Evolutionary conservation across 1,140 invertebrate genomes (phyloP), one percentile per base, ranked within the genome.

Genomic region (Hyposmocoma kahamanoa): DNA sequence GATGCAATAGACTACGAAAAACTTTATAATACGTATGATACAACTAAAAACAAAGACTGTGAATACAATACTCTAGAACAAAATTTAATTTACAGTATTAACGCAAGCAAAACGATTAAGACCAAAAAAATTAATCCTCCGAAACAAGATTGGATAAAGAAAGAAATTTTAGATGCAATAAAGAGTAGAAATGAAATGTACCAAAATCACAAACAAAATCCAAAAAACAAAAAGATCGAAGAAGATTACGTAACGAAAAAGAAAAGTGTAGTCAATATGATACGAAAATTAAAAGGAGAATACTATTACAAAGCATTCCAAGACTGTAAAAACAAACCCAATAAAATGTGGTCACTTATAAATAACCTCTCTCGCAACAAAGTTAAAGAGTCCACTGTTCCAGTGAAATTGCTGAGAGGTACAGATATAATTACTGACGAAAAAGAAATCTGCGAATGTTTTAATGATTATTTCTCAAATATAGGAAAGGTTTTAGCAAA

Each of bases 81-180:
- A 19, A 39, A 39, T 2, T 39, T 18, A 5, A 39, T 39, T 19
- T 9, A 19, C 5, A 3, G 5, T 18, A 42, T 52, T 1, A 10
- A 21, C 1, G 43, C 34, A 20, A 15, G 43, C 34, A 55, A 20
- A 32, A 42, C 38, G 3, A 21, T 10, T 15, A 61, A 49, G 49
- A 20, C 6, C 6, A 53, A 49, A 46, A 42, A 51, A 15, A n/a
- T 53, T 26, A 57, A 61, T 17, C 43, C 45, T 41, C 54, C 49
- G 0, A 30, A 20, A 38, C 22, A 46, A 22, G 50, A 61, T 20
- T 60, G 49, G 58, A 60, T 60, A 32, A 56, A 53, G 21, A 53
- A 56, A 47, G 39, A 53, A 0, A 42, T 60, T 8, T 32, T 60
- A 43, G 0, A 41, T 17, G 10, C 22, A n/a, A 60, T 60, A 13